phyloP scores from a whole-genome alignment of 2,888 invertebrate genomes.

The Parnassius glacialis region DNA sequence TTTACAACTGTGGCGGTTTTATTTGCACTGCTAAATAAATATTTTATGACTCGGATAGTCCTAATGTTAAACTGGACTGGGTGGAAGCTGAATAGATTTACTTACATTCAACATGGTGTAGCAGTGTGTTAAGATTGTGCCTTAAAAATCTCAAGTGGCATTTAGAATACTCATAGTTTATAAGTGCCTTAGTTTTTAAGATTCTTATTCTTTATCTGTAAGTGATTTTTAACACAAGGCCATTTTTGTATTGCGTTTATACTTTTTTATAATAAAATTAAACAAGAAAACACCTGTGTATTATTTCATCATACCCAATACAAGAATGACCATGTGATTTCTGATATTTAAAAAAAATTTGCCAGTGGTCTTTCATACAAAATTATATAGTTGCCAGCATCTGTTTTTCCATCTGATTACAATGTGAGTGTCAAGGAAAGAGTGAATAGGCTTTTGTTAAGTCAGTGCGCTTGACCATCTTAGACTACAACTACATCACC shows the following conservation, averaged over 20 bases:
- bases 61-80: too few relatives aligned
- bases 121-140: constrained; percentile 13
- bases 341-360: constrained; percentile 35
- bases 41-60: too few relatives aligned
- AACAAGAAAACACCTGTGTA: constrained; percentile 51
- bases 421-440: too few relatives aligned
- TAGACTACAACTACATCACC: too few relatives aligned
- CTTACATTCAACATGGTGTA: too few relatives aligned
- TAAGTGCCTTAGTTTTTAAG: constrained; percentile 42
- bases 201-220: constrained; percentile 26
- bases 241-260: constrained; percentile 68
- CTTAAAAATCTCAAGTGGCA: constrained; percentile 24
- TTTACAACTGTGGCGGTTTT: too few relatives aligned
- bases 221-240: constrained; percentile 63
- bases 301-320: constrained; percentile 64
- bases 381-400: too few relatives aligned
- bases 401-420: too few relatives aligned
- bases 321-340: constrained; percentile 74
- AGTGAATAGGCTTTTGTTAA: too few relatives aligned
- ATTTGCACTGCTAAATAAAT: too few relatives aligned
- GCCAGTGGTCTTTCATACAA: neutral
- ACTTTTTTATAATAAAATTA: constrained; percentile 55
- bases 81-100: too few relatives aligned
- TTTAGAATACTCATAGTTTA: constrained; percentile 33
- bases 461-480: too few relatives aligned